Conservation (phyloP, 2,888 invertebrate species). For the Lathronympha strigana region DNA sequence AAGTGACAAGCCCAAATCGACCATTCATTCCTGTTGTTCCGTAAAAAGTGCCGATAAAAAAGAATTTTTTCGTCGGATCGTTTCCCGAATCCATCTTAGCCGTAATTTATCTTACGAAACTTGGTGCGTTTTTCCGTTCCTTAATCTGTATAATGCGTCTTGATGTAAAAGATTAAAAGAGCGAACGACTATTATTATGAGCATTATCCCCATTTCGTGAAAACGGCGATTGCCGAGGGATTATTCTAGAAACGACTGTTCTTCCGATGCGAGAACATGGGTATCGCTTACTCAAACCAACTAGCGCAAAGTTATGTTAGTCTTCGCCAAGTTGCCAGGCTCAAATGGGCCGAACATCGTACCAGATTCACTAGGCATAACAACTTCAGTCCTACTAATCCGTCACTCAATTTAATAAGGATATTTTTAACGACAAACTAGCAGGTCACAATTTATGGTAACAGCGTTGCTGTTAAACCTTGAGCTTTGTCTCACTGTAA, state of each 20-base stretch:
- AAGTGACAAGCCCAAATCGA: too few relatives aligned
- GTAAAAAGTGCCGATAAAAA: constrained; percentile 3
- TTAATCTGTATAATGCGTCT: constrained; percentile 30
- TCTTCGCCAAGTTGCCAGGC: neutral
- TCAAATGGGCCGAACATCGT: too few relatives aligned
- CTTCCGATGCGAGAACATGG: neutral
- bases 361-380: too few relatives aligned
- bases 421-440: too few relatives aligned
- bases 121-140: constrained; percentile 9
- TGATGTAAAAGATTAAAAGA: constrained; percentile 50
- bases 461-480: too few relatives aligned
- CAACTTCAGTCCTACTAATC: too few relatives aligned
- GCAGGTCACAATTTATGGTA: too few relatives aligned
- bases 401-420: too few relatives aligned
- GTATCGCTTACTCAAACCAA: neutral
- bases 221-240: constrained; percentile 46
- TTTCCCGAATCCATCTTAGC: constrained; percentile 12
- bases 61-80: neutral
- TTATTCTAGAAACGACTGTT: constrained; percentile 18
- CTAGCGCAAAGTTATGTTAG: neutral
- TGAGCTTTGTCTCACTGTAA: too few relatives aligned
- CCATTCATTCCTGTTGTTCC: neutral
- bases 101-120: constrained; percentile 9
- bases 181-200: constrained; percentile 50
- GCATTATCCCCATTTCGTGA: constrained; percentile 50